Base-by-base conservation (phyloP, 2,797 vertebrate genomes). In the Choloepus didactylus region DNA sequence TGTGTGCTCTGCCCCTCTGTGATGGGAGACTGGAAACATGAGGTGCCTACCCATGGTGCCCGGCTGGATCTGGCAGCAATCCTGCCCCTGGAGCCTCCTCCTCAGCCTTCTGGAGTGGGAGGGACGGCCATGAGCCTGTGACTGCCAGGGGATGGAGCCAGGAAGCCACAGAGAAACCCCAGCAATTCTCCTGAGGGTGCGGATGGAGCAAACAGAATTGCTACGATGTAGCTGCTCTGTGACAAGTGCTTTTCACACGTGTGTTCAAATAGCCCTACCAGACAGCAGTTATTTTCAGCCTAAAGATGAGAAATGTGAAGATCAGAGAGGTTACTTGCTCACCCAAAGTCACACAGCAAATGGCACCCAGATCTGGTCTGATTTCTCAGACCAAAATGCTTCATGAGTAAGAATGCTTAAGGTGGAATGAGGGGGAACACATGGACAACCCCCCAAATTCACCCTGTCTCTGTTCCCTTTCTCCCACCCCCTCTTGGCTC, bases 271-370 rank as follows among this genome's bases (percentile, higher is more conserved):
- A 76, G 62, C 29, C 67, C 60, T 18, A 7, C 38, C 88, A 95
- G 77, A 84, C 8, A 18, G 79, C 31, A 14, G n/a, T 72, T 54
- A 41, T 70, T 77, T 70, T 69, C 82, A 54, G 83, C 60, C 62
- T 67, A 56, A 59, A 10, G 3, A 15, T 4, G 12, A 67, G 49
- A 66, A 35, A 79, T n/a, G 7, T 49, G 59, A 77, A 81, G 67
- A 38, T 59, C 95, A 85, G 91, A 84, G 84, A 82, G 59, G 72
- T 87, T 62, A 41, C 14, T 23, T 9, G 44, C 51, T 35, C 62
- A 46, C 70, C 87, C 56, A 10, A 60, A 29, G 44, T 93, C 95
- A 59, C 92, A 95, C 72, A 72, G 87, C 89, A 69, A 96, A 87
- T 6, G 66, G 29, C 86, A 54, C 9, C 79, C 73, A 92, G 73